Percentiles rank a stretch among this genome's conserved stretches.
These are phyloP conservation scores for Ailuropoda melanoleuca DNA, from an alignment of 2,113 vertebrate species.

Conservation along the genomic window DNA sequence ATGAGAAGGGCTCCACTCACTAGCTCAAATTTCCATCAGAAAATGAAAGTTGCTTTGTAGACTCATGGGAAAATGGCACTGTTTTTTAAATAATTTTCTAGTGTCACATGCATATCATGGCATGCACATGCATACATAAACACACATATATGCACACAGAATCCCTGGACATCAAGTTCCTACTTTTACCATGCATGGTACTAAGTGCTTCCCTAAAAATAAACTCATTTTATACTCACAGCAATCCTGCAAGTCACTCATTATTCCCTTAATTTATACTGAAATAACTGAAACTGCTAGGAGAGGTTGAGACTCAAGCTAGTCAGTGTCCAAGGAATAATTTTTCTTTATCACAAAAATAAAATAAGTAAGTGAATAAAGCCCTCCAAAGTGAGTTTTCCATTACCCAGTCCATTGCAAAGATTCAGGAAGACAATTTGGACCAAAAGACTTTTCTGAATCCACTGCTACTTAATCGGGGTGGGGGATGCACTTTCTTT, in stretches of 20 bases:
- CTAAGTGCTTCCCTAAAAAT: neutral
- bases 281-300: neutral
- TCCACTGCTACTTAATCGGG: neutral
- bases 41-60: neutral
- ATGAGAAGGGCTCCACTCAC: neutral
- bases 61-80: neutral
- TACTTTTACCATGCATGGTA: neutral
- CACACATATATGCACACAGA: neutral
- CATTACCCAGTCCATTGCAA: neutral
- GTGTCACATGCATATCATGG: neutral
- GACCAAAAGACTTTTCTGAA: neutral
- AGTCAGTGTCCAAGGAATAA: neutral
- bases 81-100: neutral
- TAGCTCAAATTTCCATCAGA: neutral
- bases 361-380: neutral
- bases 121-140: neutral
- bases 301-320: neutral
- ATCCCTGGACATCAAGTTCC: neutral
- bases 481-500: neutral
- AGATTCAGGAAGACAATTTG: neutral
- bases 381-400: neutral
- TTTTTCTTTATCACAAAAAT: neutral
- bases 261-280: neutral
- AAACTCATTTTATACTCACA: neutral
- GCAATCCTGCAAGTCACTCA: neutral